Evolutionary conservation across 92 coral and sea anemone genomes (phyloP).

Genomic region (Porites divaricata): DNA sequence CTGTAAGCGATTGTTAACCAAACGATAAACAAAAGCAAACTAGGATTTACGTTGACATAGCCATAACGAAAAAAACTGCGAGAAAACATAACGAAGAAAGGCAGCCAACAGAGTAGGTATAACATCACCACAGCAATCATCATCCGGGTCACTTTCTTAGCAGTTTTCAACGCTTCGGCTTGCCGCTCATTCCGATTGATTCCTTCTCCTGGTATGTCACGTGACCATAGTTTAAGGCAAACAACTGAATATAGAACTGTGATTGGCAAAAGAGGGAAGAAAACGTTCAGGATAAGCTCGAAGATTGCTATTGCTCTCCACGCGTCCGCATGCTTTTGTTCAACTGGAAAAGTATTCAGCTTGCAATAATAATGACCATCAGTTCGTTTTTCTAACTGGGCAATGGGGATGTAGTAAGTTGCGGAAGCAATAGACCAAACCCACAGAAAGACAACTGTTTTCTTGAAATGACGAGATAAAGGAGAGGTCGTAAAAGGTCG

Average conservation of each 20-base stretch:
- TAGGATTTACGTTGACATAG: background rate
- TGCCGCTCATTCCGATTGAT: slow-evolving; percentile 22
- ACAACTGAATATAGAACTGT: background rate
- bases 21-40: background rate
- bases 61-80: background rate
- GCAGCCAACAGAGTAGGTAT: slow-evolving; percentile 22
- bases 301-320: background rate
- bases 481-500: slow-evolving; percentile 1
- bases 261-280: background rate
- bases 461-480: slow-evolving; percentile 2
- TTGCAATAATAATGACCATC: background rate
- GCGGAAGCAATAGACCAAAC: slow-evolving; percentile 11
- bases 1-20: background rate
- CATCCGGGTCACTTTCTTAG: slow-evolving; percentile 28
- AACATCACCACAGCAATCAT: slow-evolving; percentile 10
- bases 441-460: background rate
- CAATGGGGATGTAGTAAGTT: background rate
- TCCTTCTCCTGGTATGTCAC: slow-evolving; percentile 41
- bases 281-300: background rate
- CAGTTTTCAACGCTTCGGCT: slow-evolving; percentile 27
- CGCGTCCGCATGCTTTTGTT: no score
- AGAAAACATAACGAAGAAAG: background rate
- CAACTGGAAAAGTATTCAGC: background rate
- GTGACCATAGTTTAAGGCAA: slow-evolving; percentile 17
- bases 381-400: background rate